Percentiles rank a stretch among this genome's conserved stretches.
Conservation (phyloP, 1,140 invertebrate species). For the Neelides sp. region DNA sequence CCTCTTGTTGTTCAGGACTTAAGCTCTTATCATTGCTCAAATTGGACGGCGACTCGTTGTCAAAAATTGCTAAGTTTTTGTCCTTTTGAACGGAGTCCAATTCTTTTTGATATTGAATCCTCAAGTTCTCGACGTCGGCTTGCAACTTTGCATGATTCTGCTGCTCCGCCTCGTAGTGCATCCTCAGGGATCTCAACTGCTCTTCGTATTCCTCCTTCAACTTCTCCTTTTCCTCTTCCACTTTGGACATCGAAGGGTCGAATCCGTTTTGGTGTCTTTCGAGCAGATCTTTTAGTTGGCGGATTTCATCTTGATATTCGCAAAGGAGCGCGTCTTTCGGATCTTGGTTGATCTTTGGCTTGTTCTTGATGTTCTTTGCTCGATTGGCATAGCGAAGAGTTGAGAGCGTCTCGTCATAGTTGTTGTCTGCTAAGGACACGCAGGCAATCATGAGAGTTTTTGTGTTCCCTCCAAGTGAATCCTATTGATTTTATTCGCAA, state of each 20-base stretch:
- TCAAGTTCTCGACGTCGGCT: constrained; percentile 44
- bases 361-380: constrained; percentile 87
- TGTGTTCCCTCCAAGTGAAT: constrained; percentile 87
- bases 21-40: constrained; percentile 34
- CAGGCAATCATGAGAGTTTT: constrained; percentile 91
- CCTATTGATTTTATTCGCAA: no score
- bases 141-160: constrained; percentile 45
- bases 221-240: constrained; percentile 40
- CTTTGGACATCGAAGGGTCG: constrained; percentile 10
- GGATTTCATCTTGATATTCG: constrained; percentile 77
- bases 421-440: constrained; percentile 56
- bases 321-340: constrained; percentile 79
- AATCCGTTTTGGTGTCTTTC: constrained; percentile 32
- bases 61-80: constrained; percentile 12
- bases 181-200: constrained; percentile 42
- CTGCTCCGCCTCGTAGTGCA: constrained; percentile 46
- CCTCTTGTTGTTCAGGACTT: constrained; percentile 35
- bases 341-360: constrained; percentile 83
- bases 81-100: constrained; percentile 37
- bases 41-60: neutral
- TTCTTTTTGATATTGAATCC: constrained; percentile 45
- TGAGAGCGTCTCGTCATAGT: constrained; percentile 80
- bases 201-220: constrained; percentile 36
- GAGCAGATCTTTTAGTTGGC: constrained; percentile 56
- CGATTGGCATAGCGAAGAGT: constrained; percentile 78